phyloP scores from a whole-genome alignment of 2,888 invertebrate species.

The Ferdinandea cuprea region DNA sequence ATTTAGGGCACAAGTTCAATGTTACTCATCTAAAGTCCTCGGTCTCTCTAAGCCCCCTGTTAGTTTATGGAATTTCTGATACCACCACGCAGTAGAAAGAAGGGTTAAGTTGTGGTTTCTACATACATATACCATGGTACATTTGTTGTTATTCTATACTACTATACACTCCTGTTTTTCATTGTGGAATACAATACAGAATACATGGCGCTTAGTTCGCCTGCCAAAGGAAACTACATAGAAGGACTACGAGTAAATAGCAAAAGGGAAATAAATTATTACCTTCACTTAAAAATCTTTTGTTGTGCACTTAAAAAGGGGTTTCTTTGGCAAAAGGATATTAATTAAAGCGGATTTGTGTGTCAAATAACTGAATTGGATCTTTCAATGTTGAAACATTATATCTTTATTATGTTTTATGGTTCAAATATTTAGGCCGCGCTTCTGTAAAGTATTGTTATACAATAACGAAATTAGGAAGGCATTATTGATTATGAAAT shows the following conservation, averaged over 20 bases:
- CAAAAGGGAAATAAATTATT: conserved; percentile 66
- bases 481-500: conserved; percentile 13
- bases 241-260: conserved; percentile 22
- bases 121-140: conserved; percentile 22
- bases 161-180: conserved; percentile 12
- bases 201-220: conserved; percentile 51
- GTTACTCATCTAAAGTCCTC: conserved; percentile 41
- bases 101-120: conserved; percentile 71
- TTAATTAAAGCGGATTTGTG: conserved; percentile 73
- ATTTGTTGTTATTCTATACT: conserved; percentile 19
- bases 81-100: conserved; percentile 40
- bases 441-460: too few relatives aligned
- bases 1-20: conserved; percentile 75
- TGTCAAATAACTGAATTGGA: conserved; percentile 68
- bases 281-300: conserved; percentile 71
- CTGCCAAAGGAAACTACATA: conserved; percentile 23
- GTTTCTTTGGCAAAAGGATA: conserved; percentile 60
- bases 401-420: conserved; percentile 61
- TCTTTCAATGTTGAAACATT: conserved; percentile 42
- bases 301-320: conserved; percentile 64
- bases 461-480: conserved; percentile 1
- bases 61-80: conserved; percentile 62
- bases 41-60: conserved; percentile 15
- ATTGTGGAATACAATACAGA: conserved; percentile 35
- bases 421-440: conserved; percentile 24